Conservation (phyloP, 2,888 invertebrate species). For the Spodoptera picta region DNA sequence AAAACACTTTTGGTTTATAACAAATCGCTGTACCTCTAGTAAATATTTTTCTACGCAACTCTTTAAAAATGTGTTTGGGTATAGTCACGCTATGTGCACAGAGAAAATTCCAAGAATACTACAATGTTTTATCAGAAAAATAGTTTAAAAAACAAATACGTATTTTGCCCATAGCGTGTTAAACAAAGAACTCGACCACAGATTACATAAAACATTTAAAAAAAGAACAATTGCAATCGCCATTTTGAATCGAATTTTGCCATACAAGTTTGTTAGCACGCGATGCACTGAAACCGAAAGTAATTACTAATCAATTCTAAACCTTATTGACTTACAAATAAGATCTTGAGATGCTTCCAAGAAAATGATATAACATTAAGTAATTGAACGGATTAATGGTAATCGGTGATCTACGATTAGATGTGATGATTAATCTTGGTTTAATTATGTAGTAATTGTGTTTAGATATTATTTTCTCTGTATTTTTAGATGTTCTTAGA, state of each 20-base stretch:
- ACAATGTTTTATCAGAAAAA: too few species aligned
- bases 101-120: too few species aligned
- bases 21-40: too few species aligned
- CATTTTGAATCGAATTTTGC: constrained; percentile 36
- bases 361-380: constrained; percentile 45
- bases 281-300: constrained; percentile 55
- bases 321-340: constrained; percentile 48
- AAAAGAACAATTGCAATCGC: constrained; percentile 27
- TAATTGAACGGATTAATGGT: constrained; percentile 48
- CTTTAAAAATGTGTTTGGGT: too few species aligned
- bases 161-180: constrained; percentile 38
- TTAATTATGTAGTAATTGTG: constrained; percentile 46
- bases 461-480: constrained; percentile 46
- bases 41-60: too few species aligned
- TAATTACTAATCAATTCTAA: constrained; percentile 41
- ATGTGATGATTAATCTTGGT: constrained; percentile 47
- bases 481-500: constrained; percentile 39
- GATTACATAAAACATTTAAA: constrained; percentile 51
- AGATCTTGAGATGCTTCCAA: constrained; percentile 21
- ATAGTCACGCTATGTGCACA: too few species aligned
- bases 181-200: constrained; percentile 43
- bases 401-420: constrained; percentile 42
- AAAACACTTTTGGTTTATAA: too few species aligned
- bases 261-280: constrained; percentile 50
- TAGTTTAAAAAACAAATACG: too few species aligned